A percentile compares a stretch with the other conserved stretches of the same genome.
Conservation (phyloP, 2,888 invertebrate species). For the Aleiodes leptofemur region DNA sequence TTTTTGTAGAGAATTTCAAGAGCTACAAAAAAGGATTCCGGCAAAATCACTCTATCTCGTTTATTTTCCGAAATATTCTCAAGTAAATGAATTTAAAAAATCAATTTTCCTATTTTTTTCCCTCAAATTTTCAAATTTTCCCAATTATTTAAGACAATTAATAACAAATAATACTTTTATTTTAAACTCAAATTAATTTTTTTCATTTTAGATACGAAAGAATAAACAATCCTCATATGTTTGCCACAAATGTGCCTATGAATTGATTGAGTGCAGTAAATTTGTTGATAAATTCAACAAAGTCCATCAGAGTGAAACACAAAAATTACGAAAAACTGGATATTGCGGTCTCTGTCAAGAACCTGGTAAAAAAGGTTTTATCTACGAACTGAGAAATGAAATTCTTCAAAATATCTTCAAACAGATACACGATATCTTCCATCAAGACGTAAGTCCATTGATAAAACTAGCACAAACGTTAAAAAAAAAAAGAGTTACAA, state of each 20-base stretch:
- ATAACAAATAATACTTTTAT: too few relatives aligned
- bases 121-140: too few relatives aligned
- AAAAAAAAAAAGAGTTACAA: background rate
- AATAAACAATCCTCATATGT: constrained; percentile 61
- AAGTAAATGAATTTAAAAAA: background rate
- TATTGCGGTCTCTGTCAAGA: constrained; percentile 63
- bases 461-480: background rate
- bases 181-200: background rate
- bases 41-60: too few relatives aligned
- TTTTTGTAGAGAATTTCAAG: too few relatives aligned
- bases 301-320: constrained; percentile 13
- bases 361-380: constrained; percentile 54
- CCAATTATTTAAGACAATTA: too few relatives aligned
- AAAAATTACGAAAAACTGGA: constrained; percentile 43
- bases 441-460: constrained; percentile 60
- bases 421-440: constrained; percentile 62
- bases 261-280: constrained; percentile 67
- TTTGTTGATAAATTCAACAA: constrained; percentile 66
- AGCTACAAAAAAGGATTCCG: too few relatives aligned
- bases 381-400: constrained; percentile 64
- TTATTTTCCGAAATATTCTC: background rate
- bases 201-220: constrained; percentile 42
- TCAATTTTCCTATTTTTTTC: too few relatives aligned
- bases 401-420: constrained; percentile 56
- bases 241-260: constrained; percentile 71